phyloP scores from a whole-genome alignment of 2,888 invertebrate species.

The Metellina segmentata region DNA sequence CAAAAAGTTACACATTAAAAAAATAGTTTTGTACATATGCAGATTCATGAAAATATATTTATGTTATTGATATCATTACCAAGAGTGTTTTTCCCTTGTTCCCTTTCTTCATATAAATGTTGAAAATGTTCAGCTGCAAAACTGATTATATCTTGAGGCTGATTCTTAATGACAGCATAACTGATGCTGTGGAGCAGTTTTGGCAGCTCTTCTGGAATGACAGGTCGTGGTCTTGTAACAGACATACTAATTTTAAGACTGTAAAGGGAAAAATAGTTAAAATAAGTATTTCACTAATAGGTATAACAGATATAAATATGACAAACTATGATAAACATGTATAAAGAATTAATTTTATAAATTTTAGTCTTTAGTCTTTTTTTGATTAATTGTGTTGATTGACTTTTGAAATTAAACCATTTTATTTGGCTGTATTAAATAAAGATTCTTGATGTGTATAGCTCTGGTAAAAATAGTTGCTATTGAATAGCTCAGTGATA shows the following conservation, averaged over 20 bases:
- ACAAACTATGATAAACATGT: no score
- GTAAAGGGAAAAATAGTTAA: background rate
- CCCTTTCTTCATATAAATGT: constrained; percentile 48
- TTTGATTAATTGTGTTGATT: no score
- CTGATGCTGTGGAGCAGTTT: constrained; percentile 56
- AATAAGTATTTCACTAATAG: no score
- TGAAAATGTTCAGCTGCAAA: constrained; percentile 59
- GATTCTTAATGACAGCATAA: constrained; percentile 60
- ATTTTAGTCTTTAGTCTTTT: no score
- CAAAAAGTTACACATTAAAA: background rate
- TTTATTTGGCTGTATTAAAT: no score
- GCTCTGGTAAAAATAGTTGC: no score
- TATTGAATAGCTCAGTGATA: no score
- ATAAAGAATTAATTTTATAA: no score
- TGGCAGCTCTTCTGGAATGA: constrained; percentile 61
- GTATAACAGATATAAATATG: no score
- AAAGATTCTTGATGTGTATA: no score
- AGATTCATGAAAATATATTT: background rate
- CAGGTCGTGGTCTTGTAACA: constrained; percentile 51
- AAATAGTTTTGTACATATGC: background rate
- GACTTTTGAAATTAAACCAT: no score
- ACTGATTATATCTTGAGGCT: constrained; percentile 52
- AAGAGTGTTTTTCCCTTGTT: background rate
- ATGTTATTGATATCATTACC: background rate
- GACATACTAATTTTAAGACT: constrained; percentile 34